Base-by-base conservation (phyloP, 2,113 vertebrate genomes). In the Nipponia nippon region DNA sequence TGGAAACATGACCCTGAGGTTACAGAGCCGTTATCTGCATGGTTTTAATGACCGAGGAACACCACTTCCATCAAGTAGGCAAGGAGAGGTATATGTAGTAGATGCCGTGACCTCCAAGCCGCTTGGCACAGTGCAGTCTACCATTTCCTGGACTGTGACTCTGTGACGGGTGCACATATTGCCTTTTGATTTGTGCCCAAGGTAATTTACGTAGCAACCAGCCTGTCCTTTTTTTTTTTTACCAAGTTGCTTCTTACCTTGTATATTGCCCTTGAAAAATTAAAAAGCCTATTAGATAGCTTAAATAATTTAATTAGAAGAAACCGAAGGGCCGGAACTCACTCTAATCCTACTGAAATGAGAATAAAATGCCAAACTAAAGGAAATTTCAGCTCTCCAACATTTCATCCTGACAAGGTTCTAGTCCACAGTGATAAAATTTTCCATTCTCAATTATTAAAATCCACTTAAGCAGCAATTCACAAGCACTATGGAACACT, bases 391-490 rank as follows among this genome's bases (percentile, higher is more conserved):
- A 25, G 10, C 18, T 83, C 42, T 18, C 25, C 17, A 62, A 8
- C 7, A 8, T 55, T 86, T 86, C 34, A 61, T 49, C 52, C 67
- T 56, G 63, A 78, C 32, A 49, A 53, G 34, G 13, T 76, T 94
- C 95, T 82, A 47, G 30, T 85, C 47, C 17, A 30, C 55, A 50
- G 38, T 61, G 42, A 65, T 93, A 85, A 96, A 83, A 71, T 36
- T 84, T 94, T 82, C 69, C 55, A 9, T 89, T 95, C 94, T 96
- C 65, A 92, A 91, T 97, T 93, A 96, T 94, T 95, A 80, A 97
- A 92, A 93, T 87, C 70, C 38, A 83, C 69, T 89, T 95, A 90
- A 67, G 59, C 42, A 49, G 62, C 67, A 91, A 85, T 87, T 96
- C 69, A 47, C 6, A 79, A 95, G 36, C 58, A n/a, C 61, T 88